phyloP scores from a whole-genome alignment of 2,888 invertebrate species.

The Ecdyonurus torrentis region DNA sequence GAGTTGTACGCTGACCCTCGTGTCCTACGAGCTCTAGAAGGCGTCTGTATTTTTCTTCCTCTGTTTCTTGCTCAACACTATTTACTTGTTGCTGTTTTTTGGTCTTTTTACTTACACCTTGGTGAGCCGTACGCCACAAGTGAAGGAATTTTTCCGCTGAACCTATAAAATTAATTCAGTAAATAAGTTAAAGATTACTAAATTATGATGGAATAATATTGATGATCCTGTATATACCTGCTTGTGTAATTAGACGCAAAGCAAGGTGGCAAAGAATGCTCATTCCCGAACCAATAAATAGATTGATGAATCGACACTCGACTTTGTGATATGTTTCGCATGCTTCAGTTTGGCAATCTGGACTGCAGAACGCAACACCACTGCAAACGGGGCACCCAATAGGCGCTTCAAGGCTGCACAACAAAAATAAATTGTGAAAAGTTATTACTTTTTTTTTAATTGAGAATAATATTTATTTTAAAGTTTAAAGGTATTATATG shows the following conservation, averaged over 20 bases:
- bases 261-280: slow-evolving; percentile 61
- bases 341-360: slow-evolving; percentile 45
- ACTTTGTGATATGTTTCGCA: slow-evolving; percentile 48
- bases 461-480: background rate
- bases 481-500: slow-evolving; percentile 2
- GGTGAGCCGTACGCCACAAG: background rate
- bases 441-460: background rate
- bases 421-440: background rate
- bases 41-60: slow-evolving; percentile 16
- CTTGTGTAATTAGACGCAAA: slow-evolving; percentile 58
- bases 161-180: background rate
- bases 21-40: slow-evolving; percentile 44
- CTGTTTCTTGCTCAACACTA: background rate
- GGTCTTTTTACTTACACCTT: background rate
- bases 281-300: slow-evolving; percentile 69
- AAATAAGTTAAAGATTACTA: too few species aligned
- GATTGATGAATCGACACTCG: slow-evolving; percentile 57
- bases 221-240: slow-evolving; percentile 20
- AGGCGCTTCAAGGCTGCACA: slow-evolving; percentile 38
- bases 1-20: slow-evolving; percentile 36
- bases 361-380: slow-evolving; percentile 57
- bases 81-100: too few species aligned
- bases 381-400: slow-evolving; percentile 57
- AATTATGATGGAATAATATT: too few species aligned
- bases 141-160: background rate